Conservation (phyloP, 2,113 vertebrate species). For the Spea bombifrons region DNA sequence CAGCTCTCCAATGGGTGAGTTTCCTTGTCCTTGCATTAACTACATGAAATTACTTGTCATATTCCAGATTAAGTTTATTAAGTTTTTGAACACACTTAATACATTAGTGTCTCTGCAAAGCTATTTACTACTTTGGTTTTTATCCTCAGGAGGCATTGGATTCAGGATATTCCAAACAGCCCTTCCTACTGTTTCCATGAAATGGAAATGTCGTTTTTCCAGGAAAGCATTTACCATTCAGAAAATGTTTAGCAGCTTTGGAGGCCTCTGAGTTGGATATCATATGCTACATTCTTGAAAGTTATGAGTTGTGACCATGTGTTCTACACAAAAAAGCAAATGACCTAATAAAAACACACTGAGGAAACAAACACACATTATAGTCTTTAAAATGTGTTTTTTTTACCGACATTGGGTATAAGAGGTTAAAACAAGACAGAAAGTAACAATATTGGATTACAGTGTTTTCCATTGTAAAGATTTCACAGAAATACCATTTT, state of each 20-base stretch:
- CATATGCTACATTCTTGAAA: slow-evolving; percentile 38
- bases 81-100: background rate
- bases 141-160: background rate
- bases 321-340: slow-evolving; percentile 22
- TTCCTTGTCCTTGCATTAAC: too few species aligned
- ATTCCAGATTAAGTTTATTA: slow-evolving; percentile 13
- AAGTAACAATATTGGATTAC: background rate
- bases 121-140: slow-evolving; percentile 26
- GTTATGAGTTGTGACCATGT: slow-evolving; percentile 24
- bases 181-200: slow-evolving; percentile 30
- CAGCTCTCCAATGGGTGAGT: too few species aligned
- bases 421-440: background rate
- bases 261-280: slow-evolving; percentile 29
- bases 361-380: slow-evolving; percentile 21
- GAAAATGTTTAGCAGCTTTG: slow-evolving; percentile 18
- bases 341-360: slow-evolving; percentile 14
- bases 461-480: too few species aligned
- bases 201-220: slow-evolving; percentile 29
- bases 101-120: slow-evolving; percentile 31
- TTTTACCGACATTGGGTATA: background rate
- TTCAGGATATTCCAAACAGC: slow-evolving; percentile 22
- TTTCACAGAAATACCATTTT: too few species aligned
- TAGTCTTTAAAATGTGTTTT: background rate
- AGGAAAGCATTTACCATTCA: slow-evolving; percentile 34
- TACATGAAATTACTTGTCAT: slow-evolving; percentile 19